Percentiles rank a stretch among this genome's conserved stretches.
Conservation (phyloP, 1,140 invertebrate genomes). For the Triops cancriformis region DNA sequence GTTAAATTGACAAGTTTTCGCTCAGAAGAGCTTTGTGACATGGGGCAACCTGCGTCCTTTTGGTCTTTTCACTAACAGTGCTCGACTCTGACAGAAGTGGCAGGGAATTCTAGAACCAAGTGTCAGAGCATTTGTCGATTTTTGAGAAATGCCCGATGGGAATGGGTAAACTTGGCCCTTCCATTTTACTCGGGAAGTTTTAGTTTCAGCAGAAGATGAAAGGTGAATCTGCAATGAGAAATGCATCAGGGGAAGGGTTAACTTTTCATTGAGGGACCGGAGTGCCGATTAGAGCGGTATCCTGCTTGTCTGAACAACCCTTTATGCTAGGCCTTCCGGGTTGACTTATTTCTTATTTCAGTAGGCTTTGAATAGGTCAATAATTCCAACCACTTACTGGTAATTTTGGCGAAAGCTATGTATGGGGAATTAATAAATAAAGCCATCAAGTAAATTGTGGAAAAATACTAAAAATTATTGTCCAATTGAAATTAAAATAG, state of each 20-base stretch:
- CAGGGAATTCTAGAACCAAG: not conserved
- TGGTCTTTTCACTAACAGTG: not conserved
- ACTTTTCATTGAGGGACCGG: not conserved
- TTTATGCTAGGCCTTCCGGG: too few relatives aligned
- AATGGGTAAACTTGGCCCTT: not conserved
- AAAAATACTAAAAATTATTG: too few relatives aligned
- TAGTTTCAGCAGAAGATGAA: not conserved
- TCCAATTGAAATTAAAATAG: too few relatives aligned
- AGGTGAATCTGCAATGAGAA: not conserved
- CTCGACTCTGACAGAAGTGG: not conserved
- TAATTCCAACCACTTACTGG: too few relatives aligned
- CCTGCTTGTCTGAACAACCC: too few relatives aligned
- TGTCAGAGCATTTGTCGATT: not conserved
- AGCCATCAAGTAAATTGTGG: too few relatives aligned
- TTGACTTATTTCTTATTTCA: too few relatives aligned
- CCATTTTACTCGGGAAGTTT: not conserved
- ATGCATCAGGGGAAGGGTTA: not conserved
- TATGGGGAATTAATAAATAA: too few relatives aligned
- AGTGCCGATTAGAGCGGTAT: too few relatives aligned
- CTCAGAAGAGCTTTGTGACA: not conserved
- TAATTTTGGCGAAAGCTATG: too few relatives aligned
- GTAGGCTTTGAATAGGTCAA: too few relatives aligned
- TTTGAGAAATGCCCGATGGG: not conserved
- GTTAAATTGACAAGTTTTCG: slow-evolving; percentile 3
- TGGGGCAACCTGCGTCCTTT: slow-evolving; percentile 8